Base-by-base conservation (phyloP, 2,888 invertebrate species). In the Eudasyphora cyanicolor region DNA sequence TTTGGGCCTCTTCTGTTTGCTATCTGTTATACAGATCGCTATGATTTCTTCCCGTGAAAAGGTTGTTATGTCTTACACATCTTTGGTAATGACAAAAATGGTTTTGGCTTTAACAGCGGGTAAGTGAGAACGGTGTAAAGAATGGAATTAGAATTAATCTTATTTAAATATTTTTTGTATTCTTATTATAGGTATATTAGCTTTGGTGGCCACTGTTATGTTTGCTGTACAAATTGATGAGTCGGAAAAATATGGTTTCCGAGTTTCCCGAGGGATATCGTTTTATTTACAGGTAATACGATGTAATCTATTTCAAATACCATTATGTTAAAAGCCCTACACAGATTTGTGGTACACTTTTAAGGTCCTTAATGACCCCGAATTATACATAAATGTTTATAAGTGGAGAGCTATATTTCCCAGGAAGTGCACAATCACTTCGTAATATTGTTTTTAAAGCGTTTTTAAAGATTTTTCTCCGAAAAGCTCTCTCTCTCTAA, bases 191-290 rank as follows among this genome's bases (percentile, higher is more conserved):
- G 97, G 96, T 64, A 93, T 96, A 88, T 92, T 97, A 92, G 95
- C 97, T 32, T 95, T 97, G 88, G 95, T 95, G 38, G 96, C 97
- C 85, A 97, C 97, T 51, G 95, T 96, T 76, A 93, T 97, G 88
- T 97, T 97, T 90, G 97, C 97, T 45, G 93, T 97, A 76, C 97
- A 97, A 93, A 96, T 96, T 89, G 96, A 97, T 93, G 96, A 96
- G 92, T 93, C 94, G 88, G 92, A 92, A 85, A 94, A 94, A 87
- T 94, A 93, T 90, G 97, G 97, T 79, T 97, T 96, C 92, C 93
- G 94, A 88, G 93, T 97, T 85, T 94, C 94, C 73, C 94, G 97
- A 88, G 96, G 97, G 85, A 95, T 96, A 90, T 97, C 96, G 79
- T 97, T 97, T 92, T 97, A 97, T 92, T 94, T 97, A 92, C 97